Conservation (phyloP, 1,140 invertebrate genomes). For the Psix sp. region DNA sequence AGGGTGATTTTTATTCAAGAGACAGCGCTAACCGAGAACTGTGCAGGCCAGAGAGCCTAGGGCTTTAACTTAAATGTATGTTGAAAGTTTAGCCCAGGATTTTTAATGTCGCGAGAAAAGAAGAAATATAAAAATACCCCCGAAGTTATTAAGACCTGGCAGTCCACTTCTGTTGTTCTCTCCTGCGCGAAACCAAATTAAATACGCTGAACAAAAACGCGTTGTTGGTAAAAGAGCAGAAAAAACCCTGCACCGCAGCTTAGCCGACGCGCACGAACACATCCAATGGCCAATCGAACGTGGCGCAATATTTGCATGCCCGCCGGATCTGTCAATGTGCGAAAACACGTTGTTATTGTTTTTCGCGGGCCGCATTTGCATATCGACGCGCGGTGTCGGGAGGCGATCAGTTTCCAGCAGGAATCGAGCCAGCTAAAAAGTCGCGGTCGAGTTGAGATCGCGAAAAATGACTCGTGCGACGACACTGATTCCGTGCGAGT, state of each 20-base stretch:
- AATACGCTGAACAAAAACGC: too few species aligned
- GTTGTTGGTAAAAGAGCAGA: too few species aligned
- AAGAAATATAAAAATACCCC: conserved; percentile 72
- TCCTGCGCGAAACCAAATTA: conserved; percentile 66
- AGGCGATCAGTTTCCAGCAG: too few species aligned
- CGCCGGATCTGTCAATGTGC: conserved; percentile 69
- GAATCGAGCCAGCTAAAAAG: too few species aligned
- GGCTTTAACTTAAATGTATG: conserved; percentile 73
- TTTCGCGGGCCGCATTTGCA: conserved; percentile 69
- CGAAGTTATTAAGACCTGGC: conserved; percentile 68
- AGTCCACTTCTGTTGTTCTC: conserved; percentile 21
- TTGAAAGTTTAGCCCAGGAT: conserved; percentile 72
- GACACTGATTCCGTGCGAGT: conserved; percentile 55
- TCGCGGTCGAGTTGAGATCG: conserved; percentile 10
- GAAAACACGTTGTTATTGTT: conserved; percentile 74
- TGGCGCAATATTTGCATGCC: conserved; percentile 22
- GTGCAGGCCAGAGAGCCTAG: conserved; percentile 61
- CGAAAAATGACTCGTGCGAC: conserved; percentile 45
- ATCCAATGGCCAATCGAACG: too few species aligned
- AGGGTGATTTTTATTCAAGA: conserved; percentile 76
- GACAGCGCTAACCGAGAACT: conserved; percentile 66
- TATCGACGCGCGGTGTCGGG: conserved; percentile 57
- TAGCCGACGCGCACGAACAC: too few species aligned
- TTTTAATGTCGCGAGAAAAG: conserved; percentile 70
- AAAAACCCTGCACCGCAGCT: too few species aligned